Percentiles rank a stretch among this genome's conserved stretches.
Conservation (phyloP, 2,797 vertebrate genomes). For the Scyliorhinus canicula region DNA sequence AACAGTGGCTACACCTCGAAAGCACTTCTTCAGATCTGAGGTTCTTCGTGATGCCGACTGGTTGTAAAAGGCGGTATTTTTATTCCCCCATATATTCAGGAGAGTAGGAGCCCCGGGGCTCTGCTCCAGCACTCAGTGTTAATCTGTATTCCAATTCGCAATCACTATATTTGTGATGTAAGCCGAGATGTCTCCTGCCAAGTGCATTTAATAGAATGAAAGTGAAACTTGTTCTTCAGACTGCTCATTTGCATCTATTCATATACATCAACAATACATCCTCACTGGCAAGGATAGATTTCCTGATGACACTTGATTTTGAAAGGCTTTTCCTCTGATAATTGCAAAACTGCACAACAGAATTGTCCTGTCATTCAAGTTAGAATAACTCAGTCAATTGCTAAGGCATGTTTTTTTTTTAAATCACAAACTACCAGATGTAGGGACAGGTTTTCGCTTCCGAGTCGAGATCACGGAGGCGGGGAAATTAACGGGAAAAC, state of each 20-base stretch:
- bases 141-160: not conserved
- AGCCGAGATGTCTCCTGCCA: not conserved
- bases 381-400: not conserved
- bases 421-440: too few relatives aligned
- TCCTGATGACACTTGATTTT: not conserved
- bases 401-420: not conserved
- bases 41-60: too few relatives aligned
- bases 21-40: too few relatives aligned
- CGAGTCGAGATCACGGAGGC: too few relatives aligned
- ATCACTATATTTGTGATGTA: not conserved
- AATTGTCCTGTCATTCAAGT: not conserved
- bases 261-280: not conserved
- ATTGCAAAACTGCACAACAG: not conserved
- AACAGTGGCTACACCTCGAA: too few relatives aligned
- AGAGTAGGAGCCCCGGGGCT: not conserved
- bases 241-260: not conserved
- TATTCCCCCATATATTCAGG: not conserved
- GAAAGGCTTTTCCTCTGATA: slow-evolving; percentile 1
- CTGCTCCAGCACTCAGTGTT: not conserved
- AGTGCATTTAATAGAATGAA: not conserved
- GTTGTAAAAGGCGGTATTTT: too few relatives aligned
- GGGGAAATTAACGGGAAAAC: too few relatives aligned
- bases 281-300: not conserved
- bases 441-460: not conserved
- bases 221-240: not conserved